These are phyloP conservation scores for Agriopis aurantiaria DNA, from an alignment of 2,888 invertebrate genomes.

Conservation along the genomic window DNA sequence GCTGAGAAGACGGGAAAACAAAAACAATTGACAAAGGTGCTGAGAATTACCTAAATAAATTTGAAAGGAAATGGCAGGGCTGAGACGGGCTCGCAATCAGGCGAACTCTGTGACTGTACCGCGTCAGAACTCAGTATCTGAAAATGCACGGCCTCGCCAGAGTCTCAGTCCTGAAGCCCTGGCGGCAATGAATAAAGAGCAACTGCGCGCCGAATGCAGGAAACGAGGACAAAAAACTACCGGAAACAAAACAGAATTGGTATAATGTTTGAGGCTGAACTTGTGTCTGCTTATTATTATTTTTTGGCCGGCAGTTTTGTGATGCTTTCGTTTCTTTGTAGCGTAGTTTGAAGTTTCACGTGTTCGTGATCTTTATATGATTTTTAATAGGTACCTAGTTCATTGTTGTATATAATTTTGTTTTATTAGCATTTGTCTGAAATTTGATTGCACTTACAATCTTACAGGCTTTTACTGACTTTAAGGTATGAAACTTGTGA, in stretches of 20 bases:
- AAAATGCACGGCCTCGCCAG: conserved; percentile 77
- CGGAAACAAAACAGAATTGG: conserved; percentile 91
- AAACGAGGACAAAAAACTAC: conserved; percentile 89
- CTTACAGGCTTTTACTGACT: not conserved
- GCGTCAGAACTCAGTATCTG: conserved; percentile 77
- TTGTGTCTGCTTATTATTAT: conserved; percentile 71
- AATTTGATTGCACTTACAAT: conserved; percentile 12
- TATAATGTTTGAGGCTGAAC: conserved; percentile 77
- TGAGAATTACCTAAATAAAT: conserved; percentile 43
- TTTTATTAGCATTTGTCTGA: conserved; percentile 5
- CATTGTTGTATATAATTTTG: conserved; percentile 1
- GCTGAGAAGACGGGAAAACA: conserved; percentile 50
- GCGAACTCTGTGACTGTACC: conserved; percentile 74
- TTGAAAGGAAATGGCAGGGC: conserved; percentile 70
- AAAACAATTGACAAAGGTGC: conserved; percentile 30
- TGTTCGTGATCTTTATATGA: conserved; percentile 28
- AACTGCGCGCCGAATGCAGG: conserved; percentile 89
- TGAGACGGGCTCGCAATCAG: conserved; percentile 79
- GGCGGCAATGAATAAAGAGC: conserved; percentile 89
- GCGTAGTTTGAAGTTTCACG: conserved; percentile 42
- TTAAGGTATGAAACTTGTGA: not conserved
- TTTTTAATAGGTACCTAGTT: not conserved
- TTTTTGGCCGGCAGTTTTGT: conserved; percentile 69
- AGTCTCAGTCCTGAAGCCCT: conserved; percentile 82
- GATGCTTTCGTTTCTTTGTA: conserved; percentile 64